Evolutionary conservation across 2,797 vertebrate species (phyloP), one percentile per base, ranked within the genome.

Genomic region (Ceryle rudis): DNA sequence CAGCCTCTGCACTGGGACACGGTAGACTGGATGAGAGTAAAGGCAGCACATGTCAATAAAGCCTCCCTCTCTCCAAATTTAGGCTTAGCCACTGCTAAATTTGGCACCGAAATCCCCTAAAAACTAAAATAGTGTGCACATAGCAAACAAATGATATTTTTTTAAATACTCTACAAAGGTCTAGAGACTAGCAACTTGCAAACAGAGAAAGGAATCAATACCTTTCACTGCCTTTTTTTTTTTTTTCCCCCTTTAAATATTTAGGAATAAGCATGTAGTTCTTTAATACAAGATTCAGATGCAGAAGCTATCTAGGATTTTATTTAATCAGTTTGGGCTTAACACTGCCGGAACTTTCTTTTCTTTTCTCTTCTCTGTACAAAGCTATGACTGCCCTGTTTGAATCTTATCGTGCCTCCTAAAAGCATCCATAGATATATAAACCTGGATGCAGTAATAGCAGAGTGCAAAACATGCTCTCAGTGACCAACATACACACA

Each of bases 401-500:
- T 83, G 52, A 33, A 47, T 14, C 55, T 66, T 11, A 23, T 1
- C 12, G 67, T 37, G 55, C 39, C 64, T 73, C 35, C 35, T 26
- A 28, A 57, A 72, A 66, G 21, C 37, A 55, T 4, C 31, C 66
- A 8, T 10, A 70, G 64, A 44, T 1, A 10, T 0, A 18, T 4
- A 46, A 37, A 65, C 10, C 28, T 19, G 65, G 51, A 14, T 6
- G 60, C 72, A 44, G 41, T 0, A 31, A 31, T 46, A 28, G 37
- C 14, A 35, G 55, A 62, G 15, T 39, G 47, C 37, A 73, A 39
- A 52, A 37, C 0, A 14, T 19, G 25, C 44, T 67, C 35, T 16
- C 15, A 10, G 37, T 1, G 31, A 10, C 12, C 23, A 23, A n/a
- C 71, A 18, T 0, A 17, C 0, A 3, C 0, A 3, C 3, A 1